Conservation (phyloP, 2,888 invertebrate species). For the Caenorhabditis auriculariae region DNA sequence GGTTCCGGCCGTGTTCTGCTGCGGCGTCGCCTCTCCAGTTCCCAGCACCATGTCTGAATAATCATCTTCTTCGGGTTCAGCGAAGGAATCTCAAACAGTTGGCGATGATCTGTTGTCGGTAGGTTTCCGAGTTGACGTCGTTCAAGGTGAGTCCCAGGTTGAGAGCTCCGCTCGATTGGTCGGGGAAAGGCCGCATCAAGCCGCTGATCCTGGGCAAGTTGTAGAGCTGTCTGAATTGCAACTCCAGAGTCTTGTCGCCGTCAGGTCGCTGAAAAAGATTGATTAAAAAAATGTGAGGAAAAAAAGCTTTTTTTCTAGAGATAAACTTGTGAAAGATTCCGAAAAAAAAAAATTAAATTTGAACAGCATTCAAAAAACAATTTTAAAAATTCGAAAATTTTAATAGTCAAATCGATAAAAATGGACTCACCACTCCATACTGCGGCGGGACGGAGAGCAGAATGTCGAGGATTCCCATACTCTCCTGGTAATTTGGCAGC, state of each 20-base stretch:
- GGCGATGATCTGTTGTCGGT: conserved; percentile 59
- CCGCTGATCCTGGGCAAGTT: conserved; percentile 58
- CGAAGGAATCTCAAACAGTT: conserved; percentile 46
- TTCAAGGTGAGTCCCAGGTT: conserved; percentile 51
- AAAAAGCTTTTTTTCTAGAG: no score
- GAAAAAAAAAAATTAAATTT: neutral
- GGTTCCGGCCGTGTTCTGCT: conserved; percentile 47
- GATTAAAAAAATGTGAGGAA: neutral
- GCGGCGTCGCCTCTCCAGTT: conserved; percentile 53
- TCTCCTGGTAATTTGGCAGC: conserved; percentile 58
- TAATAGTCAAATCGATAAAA: neutral
- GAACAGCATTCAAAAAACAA: neutral
- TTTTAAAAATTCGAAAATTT: neutral
- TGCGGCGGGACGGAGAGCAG: conserved; percentile 58
- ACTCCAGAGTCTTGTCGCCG: conserved; percentile 60
- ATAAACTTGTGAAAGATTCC: neutral
- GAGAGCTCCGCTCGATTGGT: conserved; percentile 55
- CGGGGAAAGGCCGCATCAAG: conserved; percentile 60
- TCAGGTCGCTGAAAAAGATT: conserved; percentile 49
- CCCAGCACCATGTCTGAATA: conserved; percentile 53
- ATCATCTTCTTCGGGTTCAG: neutral
- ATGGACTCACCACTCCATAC: conserved; percentile 57
- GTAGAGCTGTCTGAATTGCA: conserved; percentile 49
- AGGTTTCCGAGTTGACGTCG: conserved; percentile 61
- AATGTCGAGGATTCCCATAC: conserved; percentile 61